Evolutionary conservation across 2,888 invertebrate genomes (phyloP).

Genomic region (Cryptus armator): DNA sequence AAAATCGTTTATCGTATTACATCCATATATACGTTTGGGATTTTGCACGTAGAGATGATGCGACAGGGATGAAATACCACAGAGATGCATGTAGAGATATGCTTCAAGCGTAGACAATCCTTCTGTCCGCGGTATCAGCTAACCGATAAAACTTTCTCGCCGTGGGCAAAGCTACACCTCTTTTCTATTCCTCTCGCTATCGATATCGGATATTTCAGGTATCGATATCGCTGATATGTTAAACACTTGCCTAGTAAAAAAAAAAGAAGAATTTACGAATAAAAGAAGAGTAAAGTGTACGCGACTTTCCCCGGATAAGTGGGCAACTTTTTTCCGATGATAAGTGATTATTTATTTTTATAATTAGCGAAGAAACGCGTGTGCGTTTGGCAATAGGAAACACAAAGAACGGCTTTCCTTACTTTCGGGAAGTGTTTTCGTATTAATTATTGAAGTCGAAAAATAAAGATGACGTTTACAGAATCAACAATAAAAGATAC

Average conservation of each 20-base stretch:
- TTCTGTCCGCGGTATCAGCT: background rate
- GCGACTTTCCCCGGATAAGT: too few species aligned
- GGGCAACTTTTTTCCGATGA: too few species aligned
- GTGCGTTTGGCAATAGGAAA: too few species aligned
- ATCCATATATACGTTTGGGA: background rate
- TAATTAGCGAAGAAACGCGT: too few species aligned
- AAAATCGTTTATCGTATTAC: slow-evolving; percentile 50
- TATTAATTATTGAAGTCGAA: too few species aligned
- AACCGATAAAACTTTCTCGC: slow-evolving; percentile 3
- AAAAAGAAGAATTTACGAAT: background rate
- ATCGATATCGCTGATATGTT: background rate
- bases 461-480: background rate
- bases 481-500: too few species aligned
- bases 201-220: background rate
- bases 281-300: too few species aligned
- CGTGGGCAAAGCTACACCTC: background rate
- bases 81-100: background rate
- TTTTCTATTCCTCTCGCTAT: background rate
- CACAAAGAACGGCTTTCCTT: too few species aligned
- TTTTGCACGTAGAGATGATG: background rate
- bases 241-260: background rate
- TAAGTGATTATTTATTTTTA: too few species aligned
- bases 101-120: slow-evolving; percentile 1
- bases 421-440: too few species aligned
- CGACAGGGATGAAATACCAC: background rate